These are phyloP conservation scores for Xiphophorus hellerii DNA, from an alignment of 2,113 vertebrate species.

Conservation along the genomic window DNA sequence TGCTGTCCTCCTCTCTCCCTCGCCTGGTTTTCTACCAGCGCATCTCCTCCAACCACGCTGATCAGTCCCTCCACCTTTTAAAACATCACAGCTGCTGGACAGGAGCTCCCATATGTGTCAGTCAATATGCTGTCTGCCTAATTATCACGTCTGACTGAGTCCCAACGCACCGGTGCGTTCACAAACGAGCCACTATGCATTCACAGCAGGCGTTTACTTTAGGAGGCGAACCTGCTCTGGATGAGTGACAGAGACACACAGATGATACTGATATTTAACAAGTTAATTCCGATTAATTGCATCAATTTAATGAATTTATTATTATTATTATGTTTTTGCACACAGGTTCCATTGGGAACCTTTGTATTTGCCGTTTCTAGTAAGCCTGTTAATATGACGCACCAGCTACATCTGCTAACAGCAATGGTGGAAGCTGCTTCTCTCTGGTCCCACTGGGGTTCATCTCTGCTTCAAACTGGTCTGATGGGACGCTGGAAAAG, in stretches of 20 bases:
- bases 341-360: background rate
- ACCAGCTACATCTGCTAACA: no score
- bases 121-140: constrained; percentile 58
- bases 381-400: no score
- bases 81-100: constrained; percentile 60
- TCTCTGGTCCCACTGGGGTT: no score
- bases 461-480: no score
- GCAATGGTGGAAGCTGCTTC: no score
- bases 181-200: constrained; percentile 31
- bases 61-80: constrained; percentile 33
- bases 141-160: constrained; percentile 51
- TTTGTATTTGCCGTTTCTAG: no score
- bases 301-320: no score
- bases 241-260: constrained; percentile 17
- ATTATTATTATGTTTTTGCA: no score
- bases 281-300: background rate
- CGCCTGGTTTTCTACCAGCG: background rate
- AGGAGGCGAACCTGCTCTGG: constrained; percentile 18
- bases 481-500: no score
- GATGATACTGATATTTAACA: background rate
- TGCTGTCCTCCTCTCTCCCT: background rate
- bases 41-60: constrained; percentile 4
- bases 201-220: constrained; percentile 19
- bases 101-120: constrained; percentile 61
- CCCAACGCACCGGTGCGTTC: constrained; percentile 30